Percentiles rank a stretch among this genome's conserved stretches.
These are phyloP conservation scores for Callipepla californica DNA, from an alignment of 2,113 vertebrate species.

Conservation along the genomic window DNA sequence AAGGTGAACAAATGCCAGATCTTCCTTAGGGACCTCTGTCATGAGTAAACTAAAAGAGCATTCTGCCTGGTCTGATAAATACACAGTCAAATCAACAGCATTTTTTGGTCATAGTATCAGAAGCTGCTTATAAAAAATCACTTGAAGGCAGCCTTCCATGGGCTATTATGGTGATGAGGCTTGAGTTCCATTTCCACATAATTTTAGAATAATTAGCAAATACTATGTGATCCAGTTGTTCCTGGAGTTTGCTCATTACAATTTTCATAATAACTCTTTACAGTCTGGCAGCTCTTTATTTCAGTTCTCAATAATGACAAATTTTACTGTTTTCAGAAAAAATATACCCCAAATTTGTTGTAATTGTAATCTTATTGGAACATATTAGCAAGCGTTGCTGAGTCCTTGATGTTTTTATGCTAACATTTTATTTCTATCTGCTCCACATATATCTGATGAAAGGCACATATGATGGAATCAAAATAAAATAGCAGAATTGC, in stretches of 20 bases:
- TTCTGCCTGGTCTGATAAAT: neutral
- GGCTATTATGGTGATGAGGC: neutral
- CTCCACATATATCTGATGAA: neutral
- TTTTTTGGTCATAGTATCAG: neutral
- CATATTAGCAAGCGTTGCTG: neutral
- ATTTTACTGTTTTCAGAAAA: neutral
- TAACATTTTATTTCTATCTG: neutral
- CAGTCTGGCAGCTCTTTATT: neutral
- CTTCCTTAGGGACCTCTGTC: neutral
- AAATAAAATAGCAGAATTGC: neutral
- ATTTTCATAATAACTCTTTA: neutral
- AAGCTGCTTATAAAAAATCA: neutral
- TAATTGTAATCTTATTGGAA: neutral
- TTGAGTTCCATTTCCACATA: neutral
- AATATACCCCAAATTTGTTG: neutral
- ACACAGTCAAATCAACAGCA: fast-evolving
- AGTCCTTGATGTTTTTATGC: neutral
- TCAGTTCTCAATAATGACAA: neutral
- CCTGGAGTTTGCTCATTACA: neutral
- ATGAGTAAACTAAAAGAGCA: neutral
- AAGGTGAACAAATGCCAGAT: neutral
- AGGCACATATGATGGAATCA: neutral
- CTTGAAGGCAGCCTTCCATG: neutral
- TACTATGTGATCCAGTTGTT: neutral
- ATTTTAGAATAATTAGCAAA: neutral